Evolutionary conservation across 1,140 invertebrate genomes (phyloP), one percentile per base, ranked within the genome.

Genomic region (Bombus cullumanus): DNA sequence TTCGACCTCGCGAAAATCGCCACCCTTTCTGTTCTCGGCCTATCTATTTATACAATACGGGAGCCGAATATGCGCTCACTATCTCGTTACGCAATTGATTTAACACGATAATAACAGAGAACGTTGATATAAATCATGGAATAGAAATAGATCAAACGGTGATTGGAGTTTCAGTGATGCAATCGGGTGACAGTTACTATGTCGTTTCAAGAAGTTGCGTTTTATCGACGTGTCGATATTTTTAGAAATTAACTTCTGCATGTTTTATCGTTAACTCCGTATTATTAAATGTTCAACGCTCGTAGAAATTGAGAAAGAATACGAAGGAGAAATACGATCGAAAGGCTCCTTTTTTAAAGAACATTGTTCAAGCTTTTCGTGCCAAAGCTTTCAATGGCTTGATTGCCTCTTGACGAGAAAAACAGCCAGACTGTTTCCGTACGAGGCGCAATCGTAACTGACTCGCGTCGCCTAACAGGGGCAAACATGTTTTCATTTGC

Each of bases 401-500:
- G 76, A 62, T 62, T 47, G 64, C n/a, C 77, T 69, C 74, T 82
- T 59, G 72, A 69, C 28, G 18, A 57, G 41, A 13, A 47, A 59
- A 76, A 37, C 74, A 57, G 47, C 12, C 25, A 12, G 22, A 39
- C 28, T 10, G 22, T 75, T 25, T 34, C 3, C 28, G 72, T 28
- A 12, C 12, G 28, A 41, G 39, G 69, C 28, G 47, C 37, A 25
- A 69, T 66, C 39, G 81, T 13, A 39, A 28, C 69, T 53, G 71
- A 85, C 62, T 62, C 83, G 76, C 64, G 28, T 71, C 62, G 53
- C 41, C 73, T 85, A 81, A 76, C 74, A 85, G 37, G 8, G 62
- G 57, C 69, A 75, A 87, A 85, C 82, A 69, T 66, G 57, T 77
- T 83, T 77, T 69, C 81, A 83, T 86, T 73, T 62, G 41, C 47